Evolutionary conservation across 2,797 vertebrate species (phyloP).

Genomic region (Chelon auratus): DNA sequence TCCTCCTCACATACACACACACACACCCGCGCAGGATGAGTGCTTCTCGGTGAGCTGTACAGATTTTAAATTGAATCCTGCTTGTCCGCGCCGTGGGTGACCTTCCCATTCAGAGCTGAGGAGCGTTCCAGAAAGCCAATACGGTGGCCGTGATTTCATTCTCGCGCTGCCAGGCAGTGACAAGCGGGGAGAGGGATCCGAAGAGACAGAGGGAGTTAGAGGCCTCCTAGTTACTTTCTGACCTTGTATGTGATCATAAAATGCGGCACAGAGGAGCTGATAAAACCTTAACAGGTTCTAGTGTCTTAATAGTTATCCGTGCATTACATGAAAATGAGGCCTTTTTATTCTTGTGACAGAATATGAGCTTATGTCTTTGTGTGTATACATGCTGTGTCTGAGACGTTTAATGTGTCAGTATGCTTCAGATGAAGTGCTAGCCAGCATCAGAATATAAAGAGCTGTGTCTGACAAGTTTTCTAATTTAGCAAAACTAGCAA

Average conservation of each 20-base stretch:
- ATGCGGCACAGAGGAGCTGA: slow-evolving; percentile 14
- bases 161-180: slow-evolving; percentile 49
- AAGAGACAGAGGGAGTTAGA: slow-evolving; percentile 28
- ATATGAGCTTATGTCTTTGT: no score
- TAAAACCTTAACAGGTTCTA: slow-evolving; percentile 1
- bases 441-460: no score
- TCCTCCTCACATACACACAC: slow-evolving; percentile 23
- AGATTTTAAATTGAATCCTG: slow-evolving; percentile 75
- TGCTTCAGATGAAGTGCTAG: no score
- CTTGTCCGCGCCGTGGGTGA: slow-evolving; percentile 65
- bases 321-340: background rate
- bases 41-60: slow-evolving; percentile 45
- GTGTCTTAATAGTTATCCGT: background rate
- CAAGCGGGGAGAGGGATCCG: slow-evolving; percentile 33
- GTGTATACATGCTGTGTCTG: no score
- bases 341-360: no score
- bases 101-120: slow-evolving; percentile 69
- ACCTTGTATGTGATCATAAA: slow-evolving; percentile 18
- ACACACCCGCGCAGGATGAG: slow-evolving; percentile 24
- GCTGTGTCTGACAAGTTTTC: no score
- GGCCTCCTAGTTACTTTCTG: slow-evolving; percentile 17
- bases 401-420: no score
- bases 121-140: slow-evolving; percentile 69
- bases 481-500: no score
- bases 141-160: slow-evolving; percentile 65